Evolutionary conservation across 1,140 invertebrate genomes (phyloP).

Genomic region (Trachymyrmex cornetzi): DNA sequence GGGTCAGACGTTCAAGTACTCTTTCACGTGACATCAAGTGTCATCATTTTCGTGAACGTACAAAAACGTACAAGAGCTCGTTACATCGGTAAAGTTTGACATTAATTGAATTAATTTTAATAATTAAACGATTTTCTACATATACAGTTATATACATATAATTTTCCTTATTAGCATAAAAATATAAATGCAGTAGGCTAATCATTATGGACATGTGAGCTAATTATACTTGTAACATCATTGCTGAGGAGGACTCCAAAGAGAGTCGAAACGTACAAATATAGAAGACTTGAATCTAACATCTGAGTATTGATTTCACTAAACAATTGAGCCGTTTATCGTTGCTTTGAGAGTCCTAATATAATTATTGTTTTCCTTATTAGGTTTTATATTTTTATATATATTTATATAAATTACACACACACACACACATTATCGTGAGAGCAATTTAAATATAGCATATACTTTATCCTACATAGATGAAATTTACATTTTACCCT

Average conservation of each 20-base stretch:
- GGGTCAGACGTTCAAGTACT: neutral
- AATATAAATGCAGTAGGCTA: too few relatives aligned
- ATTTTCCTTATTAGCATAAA: neutral
- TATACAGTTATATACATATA: neutral
- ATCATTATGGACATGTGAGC: too few relatives aligned
- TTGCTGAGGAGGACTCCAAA: too few relatives aligned
- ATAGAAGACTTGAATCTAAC: too few relatives aligned
- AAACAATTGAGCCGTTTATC: too few relatives aligned
- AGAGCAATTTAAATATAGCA: neutral
- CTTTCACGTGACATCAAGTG: constrained; percentile 23
- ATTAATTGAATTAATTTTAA: neutral
- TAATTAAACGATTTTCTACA: neutral
- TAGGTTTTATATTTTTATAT: neutral
- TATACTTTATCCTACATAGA: neutral
- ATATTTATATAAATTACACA: neutral
- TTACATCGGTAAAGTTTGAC: neutral
- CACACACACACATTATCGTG: neutral
- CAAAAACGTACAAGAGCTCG: neutral
- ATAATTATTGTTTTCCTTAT: neutral
- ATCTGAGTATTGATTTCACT: too few relatives aligned
- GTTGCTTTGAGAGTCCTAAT: too few relatives aligned
- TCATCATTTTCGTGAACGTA: neutral
- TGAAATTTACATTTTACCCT: neutral
- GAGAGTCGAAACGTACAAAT: too few relatives aligned
- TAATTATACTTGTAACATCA: too few relatives aligned